phyloP scores from a whole-genome alignment of 2,113 vertebrate species.

The Craseonycteris thonglongyai region DNA sequence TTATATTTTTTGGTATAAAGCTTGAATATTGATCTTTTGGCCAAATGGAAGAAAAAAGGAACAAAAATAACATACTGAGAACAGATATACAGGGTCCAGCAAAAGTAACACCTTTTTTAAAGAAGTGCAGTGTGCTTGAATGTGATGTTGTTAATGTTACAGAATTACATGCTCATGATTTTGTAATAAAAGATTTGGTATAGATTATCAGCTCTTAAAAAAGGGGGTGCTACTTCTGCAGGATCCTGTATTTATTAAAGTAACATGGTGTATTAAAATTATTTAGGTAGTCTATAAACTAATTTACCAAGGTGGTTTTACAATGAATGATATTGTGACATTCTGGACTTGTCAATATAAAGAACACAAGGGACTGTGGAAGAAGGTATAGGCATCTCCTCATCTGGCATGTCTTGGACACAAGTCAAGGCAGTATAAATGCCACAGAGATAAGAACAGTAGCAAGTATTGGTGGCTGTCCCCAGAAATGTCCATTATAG shows the following conservation, averaged over 20 bases:
- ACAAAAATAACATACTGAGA: conserved; percentile 66
- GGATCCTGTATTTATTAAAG: conserved; percentile 74
- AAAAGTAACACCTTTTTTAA: too few species aligned
- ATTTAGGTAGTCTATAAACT: conserved; percentile 71
- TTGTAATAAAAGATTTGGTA: too few species aligned
- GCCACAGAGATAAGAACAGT: not conserved
- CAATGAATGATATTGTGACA: conserved; percentile 65
- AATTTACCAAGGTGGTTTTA: conserved; percentile 59
- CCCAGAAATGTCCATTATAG: not conserved
- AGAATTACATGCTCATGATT: too few species aligned
- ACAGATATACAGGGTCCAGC: too few species aligned
- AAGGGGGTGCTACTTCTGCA: too few species aligned
- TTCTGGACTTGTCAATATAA: conserved; percentile 63
- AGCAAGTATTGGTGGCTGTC: not conserved
- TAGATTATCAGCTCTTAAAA: too few species aligned
- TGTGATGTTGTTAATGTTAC: too few species aligned
- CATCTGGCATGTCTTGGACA: not conserved
- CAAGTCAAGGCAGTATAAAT: not conserved
- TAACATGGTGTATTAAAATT: conserved; percentile 54
- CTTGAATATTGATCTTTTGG: conserved; percentile 63
- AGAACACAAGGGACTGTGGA: conserved; percentile 65
- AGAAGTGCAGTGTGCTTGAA: too few species aligned
- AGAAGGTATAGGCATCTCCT: conserved; percentile 51
- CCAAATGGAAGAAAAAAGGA: conserved; percentile 65
- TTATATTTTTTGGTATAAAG: not conserved